Evolutionary conservation across 2,888 invertebrate species (phyloP).

Genomic region (Meiosimyza decipiens): DNA sequence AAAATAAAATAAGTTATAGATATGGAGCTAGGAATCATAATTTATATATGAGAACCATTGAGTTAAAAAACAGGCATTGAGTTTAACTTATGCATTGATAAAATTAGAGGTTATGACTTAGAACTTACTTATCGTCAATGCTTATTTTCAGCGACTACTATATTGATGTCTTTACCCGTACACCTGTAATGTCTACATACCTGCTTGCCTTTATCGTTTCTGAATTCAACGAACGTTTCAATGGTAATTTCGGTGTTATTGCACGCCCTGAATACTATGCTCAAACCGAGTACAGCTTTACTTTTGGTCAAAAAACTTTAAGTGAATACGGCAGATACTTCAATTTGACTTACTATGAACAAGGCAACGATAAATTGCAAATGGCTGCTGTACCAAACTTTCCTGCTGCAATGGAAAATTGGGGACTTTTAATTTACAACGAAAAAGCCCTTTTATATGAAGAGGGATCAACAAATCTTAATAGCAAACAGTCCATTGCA

Average conservation of each 20-base stretch:
- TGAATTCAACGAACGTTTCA: slow-evolving; percentile 65
- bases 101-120: too few species aligned
- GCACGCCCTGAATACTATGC: slow-evolving; percentile 76
- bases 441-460: slow-evolving; percentile 78
- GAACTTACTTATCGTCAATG: too few species aligned
- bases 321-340: slow-evolving; percentile 71
- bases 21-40: too few species aligned
- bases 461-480: slow-evolving; percentile 70
- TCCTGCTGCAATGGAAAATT: slow-evolving; percentile 91
- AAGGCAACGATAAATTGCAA: slow-evolving; percentile 78
- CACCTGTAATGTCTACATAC: slow-evolving; percentile 81
- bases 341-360: slow-evolving; percentile 68
- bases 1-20: too few species aligned
- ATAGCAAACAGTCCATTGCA: slow-evolving; percentile 73
- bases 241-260: slow-evolving; percentile 69
- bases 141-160: slow-evolving; percentile 45
- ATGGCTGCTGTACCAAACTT: slow-evolving; percentile 89
- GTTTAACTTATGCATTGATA: too few species aligned
- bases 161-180: slow-evolving; percentile 60
- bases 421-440: slow-evolving; percentile 86
- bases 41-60: too few species aligned
- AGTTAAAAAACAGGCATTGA: too few species aligned
- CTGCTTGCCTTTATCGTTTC: slow-evolving; percentile 82
- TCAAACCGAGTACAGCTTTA: slow-evolving; percentile 75
- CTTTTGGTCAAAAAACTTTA: slow-evolving; percentile 71